Base-by-base conservation (phyloP, 1,140 invertebrate genomes). In the Drosophila lacteicornis region DNA sequence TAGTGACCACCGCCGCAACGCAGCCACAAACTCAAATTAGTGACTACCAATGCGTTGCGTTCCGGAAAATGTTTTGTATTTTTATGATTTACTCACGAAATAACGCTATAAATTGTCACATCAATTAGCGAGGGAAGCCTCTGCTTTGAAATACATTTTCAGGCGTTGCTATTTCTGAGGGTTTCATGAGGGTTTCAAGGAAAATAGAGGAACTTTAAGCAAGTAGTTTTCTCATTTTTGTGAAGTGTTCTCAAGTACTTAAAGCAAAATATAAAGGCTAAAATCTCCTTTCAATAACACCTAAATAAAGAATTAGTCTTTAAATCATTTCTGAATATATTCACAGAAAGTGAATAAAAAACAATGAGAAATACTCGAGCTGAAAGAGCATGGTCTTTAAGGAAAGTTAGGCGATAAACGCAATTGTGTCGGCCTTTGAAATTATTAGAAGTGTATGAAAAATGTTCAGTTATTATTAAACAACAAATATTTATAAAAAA, bases 11-110 rank as follows among this genome's bases (percentile, higher is more conserved):
- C 27, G 27, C 27, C 47, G 22, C 33, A 36, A 9, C 33, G 11
- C 33, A 11, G 33, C 61, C 61, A 55, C 67, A 68, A 68, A 51
- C 47, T 46, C 19, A 70, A 70, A 70, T 68, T 70, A 70, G 62
- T 55, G 67, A 36, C 67, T 69, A 33, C 6, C 33, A 45, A n/a
- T 22, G 30, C 27, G n/a, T 46, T 67, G 12, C 51, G 1, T 30
- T 30, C 40, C 42, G 38, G 46, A 67, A 65, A 69, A 50, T 33
- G 36, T 43, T 60, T 65, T 8, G 33, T 27, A 19, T 65, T 9
- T 17, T 17, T 19, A n/a, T 42, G 25, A 65, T 62, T 65, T 25
- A 61, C 17, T 17, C 38, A 25, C 40, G 30, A 25, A 42, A 42
- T 12, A 9, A 19, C 9, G 17, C 1, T 17, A 45, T 40, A 55